These are phyloP conservation scores for Coelogynopora nodosa DNA, from an alignment of 2,888 invertebrate genomes.

Conservation along the genomic window DNA sequence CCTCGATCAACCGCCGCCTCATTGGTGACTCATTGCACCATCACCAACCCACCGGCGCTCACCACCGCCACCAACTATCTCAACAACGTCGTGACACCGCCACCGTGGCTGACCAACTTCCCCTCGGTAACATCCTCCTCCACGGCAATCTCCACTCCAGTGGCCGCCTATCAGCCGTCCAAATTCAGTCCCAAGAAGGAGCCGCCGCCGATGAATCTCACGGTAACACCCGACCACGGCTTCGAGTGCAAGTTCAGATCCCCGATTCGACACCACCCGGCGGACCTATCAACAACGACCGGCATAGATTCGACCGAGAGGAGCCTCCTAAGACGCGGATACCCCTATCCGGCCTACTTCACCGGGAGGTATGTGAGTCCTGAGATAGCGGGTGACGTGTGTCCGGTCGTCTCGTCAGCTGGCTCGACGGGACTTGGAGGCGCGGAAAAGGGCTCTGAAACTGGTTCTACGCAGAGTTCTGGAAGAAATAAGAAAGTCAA, in stretches of 20 bases:
- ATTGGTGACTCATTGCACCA: no score
- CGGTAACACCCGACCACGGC: background rate
- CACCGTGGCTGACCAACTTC: background rate
- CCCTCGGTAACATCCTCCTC: background rate
- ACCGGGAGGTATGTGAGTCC: background rate
- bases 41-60: background rate
- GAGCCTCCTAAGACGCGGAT: background rate
- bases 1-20: background rate
- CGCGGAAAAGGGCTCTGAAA: background rate
- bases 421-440: background rate
- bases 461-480: background rate
- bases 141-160: background rate
- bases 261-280: background rate
- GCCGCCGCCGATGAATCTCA: background rate
- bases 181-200: background rate
- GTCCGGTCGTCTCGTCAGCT: background rate
- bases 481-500: background rate
- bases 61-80: background rate
- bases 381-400: background rate
- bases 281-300: background rate
- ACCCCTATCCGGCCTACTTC: background rate
- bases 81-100: background rate
- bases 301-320: background rate
- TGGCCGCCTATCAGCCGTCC: background rate
- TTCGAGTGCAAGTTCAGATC: background rate